A percentile compares a stretch with the other conserved stretches of the same genome.
phyloP scores from a whole-genome alignment of 2,888 invertebrate species.

The Geotrupes spiniger region DNA sequence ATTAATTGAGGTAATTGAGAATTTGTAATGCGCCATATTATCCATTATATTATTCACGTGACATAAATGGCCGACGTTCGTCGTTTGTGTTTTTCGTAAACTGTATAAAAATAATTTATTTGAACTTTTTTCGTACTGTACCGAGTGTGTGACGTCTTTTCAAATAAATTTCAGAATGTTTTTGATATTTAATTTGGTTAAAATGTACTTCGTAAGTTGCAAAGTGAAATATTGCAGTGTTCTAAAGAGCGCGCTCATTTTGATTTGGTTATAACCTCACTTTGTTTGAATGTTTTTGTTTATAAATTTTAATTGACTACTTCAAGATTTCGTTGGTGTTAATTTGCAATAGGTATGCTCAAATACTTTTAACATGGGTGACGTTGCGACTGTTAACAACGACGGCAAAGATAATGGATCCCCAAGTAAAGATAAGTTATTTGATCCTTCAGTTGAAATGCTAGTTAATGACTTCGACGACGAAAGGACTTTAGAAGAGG shows the following conservation, averaged over 20 bases:
- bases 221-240: not conserved
- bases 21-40: no score
- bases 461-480: constrained; percentile 97
- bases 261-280: constrained; percentile 27
- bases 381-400: constrained; percentile 43
- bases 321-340: not conserved
- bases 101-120: not conserved
- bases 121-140: not conserved
- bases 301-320: constrained; percentile 14
- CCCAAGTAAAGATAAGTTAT: constrained; percentile 58
- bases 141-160: not conserved
- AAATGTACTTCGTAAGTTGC: not conserved
- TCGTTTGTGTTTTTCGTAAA: constrained; percentile 4
- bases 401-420: constrained; percentile 42
- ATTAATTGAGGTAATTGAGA: no score
- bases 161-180: no score
- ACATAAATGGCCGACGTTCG: not conserved
- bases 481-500: constrained; percentile 94
- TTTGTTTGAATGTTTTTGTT: constrained; percentile 28
- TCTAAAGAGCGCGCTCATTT: constrained; percentile 11
- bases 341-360: constrained; percentile 22
- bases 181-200: no score
- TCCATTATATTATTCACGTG: not conserved
- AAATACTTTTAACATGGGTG: constrained; percentile 42
- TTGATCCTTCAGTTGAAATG: constrained; percentile 94